Base-by-base conservation (phyloP, 2,113 vertebrate genomes). In the Puma concolor region DNA sequence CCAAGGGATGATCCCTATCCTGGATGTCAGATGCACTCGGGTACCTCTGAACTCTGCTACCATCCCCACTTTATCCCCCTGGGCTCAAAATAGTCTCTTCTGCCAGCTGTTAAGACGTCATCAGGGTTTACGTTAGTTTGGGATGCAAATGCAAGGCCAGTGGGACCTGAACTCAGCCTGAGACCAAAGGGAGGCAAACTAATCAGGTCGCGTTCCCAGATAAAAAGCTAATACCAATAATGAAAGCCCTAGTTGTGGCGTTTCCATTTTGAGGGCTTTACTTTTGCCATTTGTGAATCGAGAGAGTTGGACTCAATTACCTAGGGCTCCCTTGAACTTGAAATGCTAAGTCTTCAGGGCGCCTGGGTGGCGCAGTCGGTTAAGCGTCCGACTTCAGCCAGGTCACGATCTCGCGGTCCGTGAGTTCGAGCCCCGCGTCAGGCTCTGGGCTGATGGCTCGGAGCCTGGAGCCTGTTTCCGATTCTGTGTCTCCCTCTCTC, bases 321-420 rank as follows among this genome's bases (percentile, higher is more conserved):
- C 31, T 41, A n/a, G 36, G 38, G 17, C 64, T 74, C 19, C 21
- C 41, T 52, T 74, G 36, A 89, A 89, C 38, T 89, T 80, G 23
- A 92, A 96, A 74, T 88, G 71, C 71, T 74, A 80, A 41, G 48
- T 76, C 95, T 80, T 86, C 66, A n/a, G n/a, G n/a, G n/a, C n/a
- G n/a, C n/a, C n/a, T n/a, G n/a, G n/a, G n/a, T n/a, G n/a, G n/a
- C n/a, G n/a, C n/a, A n/a, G n/a, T n/a, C n/a, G n/a, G n/a, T n/a
- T n/a, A n/a, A n/a, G n/a, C n/a, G n/a, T n/a, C n/a, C n/a, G n/a
- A n/a, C n/a, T n/a, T n/a, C n/a, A n/a, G n/a, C n/a, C n/a, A n/a
- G n/a, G n/a, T n/a, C n/a, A n/a, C n/a, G n/a, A n/a, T n/a, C n/a
- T n/a, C n/a, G n/a, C n/a, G n/a, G n/a, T n/a, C n/a, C n/a, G n/a